Conservation (phyloP, 2,888 invertebrate species). For the Hermodice carunculata region DNA sequence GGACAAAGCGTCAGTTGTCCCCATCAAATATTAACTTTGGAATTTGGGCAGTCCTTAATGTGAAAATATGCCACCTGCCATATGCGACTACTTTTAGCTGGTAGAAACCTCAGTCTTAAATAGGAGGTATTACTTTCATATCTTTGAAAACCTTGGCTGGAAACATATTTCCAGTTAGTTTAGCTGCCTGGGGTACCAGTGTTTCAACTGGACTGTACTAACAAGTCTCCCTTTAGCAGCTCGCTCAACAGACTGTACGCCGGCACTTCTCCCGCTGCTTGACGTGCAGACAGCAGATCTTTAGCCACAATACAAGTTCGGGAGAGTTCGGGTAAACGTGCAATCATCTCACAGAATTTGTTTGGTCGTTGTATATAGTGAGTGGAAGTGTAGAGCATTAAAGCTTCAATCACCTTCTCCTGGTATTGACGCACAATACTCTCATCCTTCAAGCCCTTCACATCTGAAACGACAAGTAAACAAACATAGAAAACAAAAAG, state of each 20-base stretch:
- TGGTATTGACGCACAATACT: conserved; percentile 94
- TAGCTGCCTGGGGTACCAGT: too few species aligned
- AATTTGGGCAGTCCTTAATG: too few species aligned
- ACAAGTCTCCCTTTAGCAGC: conserved; percentile 80
- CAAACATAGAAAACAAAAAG: background rate
- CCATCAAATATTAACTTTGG: too few species aligned
- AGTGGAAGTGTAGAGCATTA: conserved; percentile 90
- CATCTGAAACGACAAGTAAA: conserved; percentile 79
- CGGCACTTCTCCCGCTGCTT: conserved; percentile 89
- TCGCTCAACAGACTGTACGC: conserved; percentile 97
- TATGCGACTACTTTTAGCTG: too few species aligned
- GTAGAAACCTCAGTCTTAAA: too few species aligned
- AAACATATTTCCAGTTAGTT: too few species aligned
- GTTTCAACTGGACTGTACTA: conserved; percentile 30
- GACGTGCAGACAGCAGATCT: conserved; percentile 75
- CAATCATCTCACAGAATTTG: conserved; percentile 93
- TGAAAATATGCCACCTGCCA: too few species aligned
- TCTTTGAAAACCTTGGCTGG: too few species aligned
- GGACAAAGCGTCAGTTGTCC: too few species aligned
- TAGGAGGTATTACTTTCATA: too few species aligned
- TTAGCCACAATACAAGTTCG: conserved; percentile 96
- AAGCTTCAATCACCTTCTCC: conserved; percentile 91
- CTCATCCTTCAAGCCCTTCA: conserved; percentile 92
- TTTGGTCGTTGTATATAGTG: conserved; percentile 94
- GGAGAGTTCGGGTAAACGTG: conserved; percentile 94